Base-by-base conservation (phyloP, 2,888 invertebrate species). In the Acanthosepion lycidas region DNA sequence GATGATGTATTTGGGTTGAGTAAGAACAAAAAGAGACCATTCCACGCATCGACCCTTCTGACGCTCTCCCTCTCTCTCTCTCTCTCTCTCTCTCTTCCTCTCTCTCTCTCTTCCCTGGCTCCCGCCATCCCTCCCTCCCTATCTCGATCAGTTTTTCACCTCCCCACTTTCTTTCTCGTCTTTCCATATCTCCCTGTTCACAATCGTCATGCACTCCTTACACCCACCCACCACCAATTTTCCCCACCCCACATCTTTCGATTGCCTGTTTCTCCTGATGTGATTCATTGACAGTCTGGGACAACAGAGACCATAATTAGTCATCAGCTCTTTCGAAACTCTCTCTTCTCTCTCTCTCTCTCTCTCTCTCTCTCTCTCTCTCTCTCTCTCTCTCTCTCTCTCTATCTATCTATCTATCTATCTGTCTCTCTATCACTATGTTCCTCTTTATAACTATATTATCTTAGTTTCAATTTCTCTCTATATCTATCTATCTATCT, bases 241-340 rank as follows among this genome's bases (percentile, higher is more conserved):
- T 2, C 78, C 78, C 78, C 6, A 20, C 78, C 78, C 78, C n/a
- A 12, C n/a, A 78, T 33, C n/a, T 78, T n/a, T 15, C 78, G 78
- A 78, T 78, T n/a, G n/a, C 33, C 78, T 15, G 33, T 78, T 78
- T 78, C 78, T 78, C 78, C 42, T 6, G 15, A 78, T 78, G n/a
- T 78, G 78, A 78, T 78, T 78, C 78, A 78, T 78, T 78, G 78
- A 78, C 78, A 78, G 78, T 78, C 78, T 78, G 78, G n/a, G 78
- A 78, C 78, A 78, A 78, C 78, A 33, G 78, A 78, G 78, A 78
- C 78, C 78, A 78, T n/a, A 78, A 78, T 78, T 78, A 78, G 78
- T 78, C 78, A 78, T 78, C 78, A 78, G n/a, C 78, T 78, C n/a
- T 33, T 78, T 18, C 5, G 78, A 33, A 78, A n/a, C 0, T 18